phyloP scores from a whole-genome alignment of 2,797 vertebrate species.

The Pangasius mekongensis region DNA sequence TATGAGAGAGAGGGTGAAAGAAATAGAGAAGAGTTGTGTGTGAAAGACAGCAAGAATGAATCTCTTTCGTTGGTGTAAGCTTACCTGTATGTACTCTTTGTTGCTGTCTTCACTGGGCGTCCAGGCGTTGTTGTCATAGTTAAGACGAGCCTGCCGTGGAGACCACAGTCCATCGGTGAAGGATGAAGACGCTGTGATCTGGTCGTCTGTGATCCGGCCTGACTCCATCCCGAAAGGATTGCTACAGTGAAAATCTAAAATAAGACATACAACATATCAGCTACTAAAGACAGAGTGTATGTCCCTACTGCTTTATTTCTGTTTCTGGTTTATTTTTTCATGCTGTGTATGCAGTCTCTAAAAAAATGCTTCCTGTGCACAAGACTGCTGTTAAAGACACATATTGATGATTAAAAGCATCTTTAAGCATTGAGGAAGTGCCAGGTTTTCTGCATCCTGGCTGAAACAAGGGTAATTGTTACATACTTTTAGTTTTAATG shows the following conservation, averaged over 20 bases:
- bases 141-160: slow-evolving; percentile 91
- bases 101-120: slow-evolving; percentile 92
- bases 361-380: background rate
- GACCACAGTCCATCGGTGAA: slow-evolving; percentile 89
- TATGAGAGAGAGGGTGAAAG: slow-evolving; percentile 24
- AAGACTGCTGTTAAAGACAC: background rate
- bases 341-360: background rate
- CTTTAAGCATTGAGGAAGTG: background rate
- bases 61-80: background rate
- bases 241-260: slow-evolving; percentile 90
- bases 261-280: background rate
- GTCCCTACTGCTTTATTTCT: background rate
- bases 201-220: slow-evolving; percentile 90
- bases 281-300: background rate
- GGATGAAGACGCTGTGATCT: slow-evolving; percentile 90
- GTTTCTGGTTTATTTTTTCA: slow-evolving; percentile 5
- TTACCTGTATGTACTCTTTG: slow-evolving; percentile 94
- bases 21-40: background rate
- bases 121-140: slow-evolving; percentile 93
- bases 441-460: background rate
- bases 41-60: slow-evolving; percentile 15
- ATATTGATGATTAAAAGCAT: background rate
- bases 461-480: background rate
- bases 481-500: background rate
- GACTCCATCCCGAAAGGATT: slow-evolving; percentile 92